Percentiles rank a stretch among this genome's conserved stretches.
These are phyloP conservation scores for Tuberolachnus salignus DNA, from an alignment of 2,888 invertebrate genomes.

Conservation along the genomic window DNA sequence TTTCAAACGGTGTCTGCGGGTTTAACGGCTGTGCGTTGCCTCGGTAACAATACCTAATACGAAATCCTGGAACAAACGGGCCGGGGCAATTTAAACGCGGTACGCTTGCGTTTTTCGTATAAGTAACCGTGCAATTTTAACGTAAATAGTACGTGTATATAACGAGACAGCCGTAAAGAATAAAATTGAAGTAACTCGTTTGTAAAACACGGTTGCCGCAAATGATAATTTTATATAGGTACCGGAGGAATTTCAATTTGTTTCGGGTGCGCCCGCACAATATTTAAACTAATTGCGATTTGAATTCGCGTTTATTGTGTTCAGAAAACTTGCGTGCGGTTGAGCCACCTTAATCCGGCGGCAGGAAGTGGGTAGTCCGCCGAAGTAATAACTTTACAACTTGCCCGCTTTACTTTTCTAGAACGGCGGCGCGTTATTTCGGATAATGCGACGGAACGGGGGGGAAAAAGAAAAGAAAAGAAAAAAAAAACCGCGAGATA, in stretches of 20 bases:
- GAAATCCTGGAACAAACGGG: too few relatives aligned
- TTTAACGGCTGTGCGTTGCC: too few relatives aligned
- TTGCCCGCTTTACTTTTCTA: conserved; percentile 25
- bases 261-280: not conserved
- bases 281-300: conserved; percentile 27
- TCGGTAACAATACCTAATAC: too few relatives aligned
- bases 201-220: not conserved
- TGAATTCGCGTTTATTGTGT: conserved; percentile 43
- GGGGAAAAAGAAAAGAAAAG: too few relatives aligned
- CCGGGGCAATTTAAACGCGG: not conserved
- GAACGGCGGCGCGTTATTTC: conserved; percentile 12
- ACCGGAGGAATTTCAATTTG: conserved; percentile 36
- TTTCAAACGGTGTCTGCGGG: too few relatives aligned
- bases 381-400: conserved; percentile 18
- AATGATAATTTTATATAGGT: conserved; percentile 6
- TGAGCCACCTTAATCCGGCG: conserved; percentile 31
- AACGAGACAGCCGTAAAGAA: not conserved
- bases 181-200: conserved; percentile 8
- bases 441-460: not conserved
- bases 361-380: not conserved
- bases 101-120: not conserved
- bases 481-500: not conserved
- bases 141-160: not conserved
- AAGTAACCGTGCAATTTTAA: not conserved
- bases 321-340: conserved; percentile 29